Base-by-base conservation (phyloP, 2,888 invertebrate genomes). In the Drosophila atroscutellata region DNA sequence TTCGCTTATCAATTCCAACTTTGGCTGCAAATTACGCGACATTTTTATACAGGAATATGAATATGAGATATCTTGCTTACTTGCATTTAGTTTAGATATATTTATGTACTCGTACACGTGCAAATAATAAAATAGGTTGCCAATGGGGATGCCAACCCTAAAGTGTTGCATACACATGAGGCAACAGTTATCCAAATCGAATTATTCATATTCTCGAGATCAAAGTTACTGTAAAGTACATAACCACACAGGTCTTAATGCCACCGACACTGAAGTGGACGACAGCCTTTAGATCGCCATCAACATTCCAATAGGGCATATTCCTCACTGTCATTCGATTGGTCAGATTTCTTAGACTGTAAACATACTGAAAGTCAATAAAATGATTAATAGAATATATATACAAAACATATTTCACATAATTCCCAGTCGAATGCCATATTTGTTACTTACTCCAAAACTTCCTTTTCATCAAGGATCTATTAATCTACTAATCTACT, bases 1-100 rank as follows among this genome's bases (percentile, higher is more conserved):
- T 52, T 45, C 42, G 45, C 60, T 61, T 64, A 73, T 74, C 61
- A 58, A 52, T 55, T 52, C 47, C 64, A 67, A 77, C 56, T 70
- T 73, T 67, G 61, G 60, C 50, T 65, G 64, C 64, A 45, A 77
- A 68, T 75, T 72, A 78, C 69, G 69, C 66, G 66, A 28, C 57
- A 61, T 34, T 75, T 61, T 67, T 39, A 20, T 55, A 2, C 60
- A 52, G 52, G 39, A 71, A 51, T 54, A 45, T 62, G 39, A 71
- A 51, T 54, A 34, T 58, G 39, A 71, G 59, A 74, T 66, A 45
- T 45, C 42, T 57, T 70, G 61, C 68, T 72, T 79, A 71, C 71
- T 80, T 77, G 71, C 76, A 51, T 67, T 52, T 70, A 11, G 69
- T 77, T 77, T 65, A 69, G 73, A 77, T 77, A 77, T 34, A 72